Percentiles rank a stretch among this genome's conserved stretches.
phyloP scores from a whole-genome alignment of 2,113 vertebrate species.

The Platysteira castanea region DNA sequence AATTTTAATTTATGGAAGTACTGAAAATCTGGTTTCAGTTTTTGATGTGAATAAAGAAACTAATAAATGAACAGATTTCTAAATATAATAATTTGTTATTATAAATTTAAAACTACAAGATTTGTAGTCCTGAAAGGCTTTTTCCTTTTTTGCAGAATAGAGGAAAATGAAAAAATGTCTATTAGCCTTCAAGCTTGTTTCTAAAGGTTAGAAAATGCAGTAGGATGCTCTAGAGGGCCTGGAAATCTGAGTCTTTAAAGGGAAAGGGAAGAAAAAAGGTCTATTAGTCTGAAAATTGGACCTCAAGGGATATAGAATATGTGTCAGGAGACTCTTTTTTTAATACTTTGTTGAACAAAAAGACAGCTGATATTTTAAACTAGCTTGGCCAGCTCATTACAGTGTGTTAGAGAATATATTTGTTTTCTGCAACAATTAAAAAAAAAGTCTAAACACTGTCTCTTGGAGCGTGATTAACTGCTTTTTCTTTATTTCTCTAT shows the following conservation, averaged over 20 bases:
- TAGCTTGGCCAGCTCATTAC: slow-evolving; percentile 9
- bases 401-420: neutral
- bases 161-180: neutral
- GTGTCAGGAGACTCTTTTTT: neutral
- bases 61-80: neutral
- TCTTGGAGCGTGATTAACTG: neutral
- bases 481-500: neutral
- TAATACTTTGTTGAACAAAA: neutral
- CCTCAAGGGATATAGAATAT: neutral
- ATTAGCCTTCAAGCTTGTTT: neutral
- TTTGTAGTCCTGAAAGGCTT: neutral
- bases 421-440: slow-evolving; percentile 3
- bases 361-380: slow-evolving; percentile 23
- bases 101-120: neutral
- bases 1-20: neutral
- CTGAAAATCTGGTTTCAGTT: neutral
- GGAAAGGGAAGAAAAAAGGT: neutral
- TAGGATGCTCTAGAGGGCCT: neutral
- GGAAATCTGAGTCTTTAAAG: neutral
- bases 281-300: slow-evolving; percentile 13
- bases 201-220: neutral
- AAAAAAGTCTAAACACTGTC: neutral
- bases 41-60: neutral
- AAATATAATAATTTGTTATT: neutral
- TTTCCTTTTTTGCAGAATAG: neutral